These are phyloP conservation scores for Mesocentrotus franciscanus DNA, from an alignment of 53 echinoderm and acorn worm species.

Conservation along the genomic window DNA sequence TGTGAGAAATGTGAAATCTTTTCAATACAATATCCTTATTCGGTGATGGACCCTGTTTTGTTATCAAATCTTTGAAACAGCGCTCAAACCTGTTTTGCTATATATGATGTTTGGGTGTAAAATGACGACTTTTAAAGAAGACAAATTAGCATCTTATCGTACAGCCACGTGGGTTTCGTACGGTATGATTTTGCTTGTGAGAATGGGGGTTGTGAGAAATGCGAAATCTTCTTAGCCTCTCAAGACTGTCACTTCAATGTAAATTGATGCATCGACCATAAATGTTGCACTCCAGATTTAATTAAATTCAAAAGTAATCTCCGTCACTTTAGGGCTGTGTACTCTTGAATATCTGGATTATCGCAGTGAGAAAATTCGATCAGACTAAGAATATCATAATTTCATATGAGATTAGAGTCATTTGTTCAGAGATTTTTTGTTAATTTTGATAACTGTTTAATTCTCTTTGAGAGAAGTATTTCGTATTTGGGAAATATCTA, in stretches of 20 bases:
- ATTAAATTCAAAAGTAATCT: constrained; percentile 33
- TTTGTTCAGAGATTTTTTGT: no score
- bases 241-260: constrained; percentile 1
- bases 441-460: no score
- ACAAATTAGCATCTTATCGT: not conserved
- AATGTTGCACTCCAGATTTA: constrained; percentile 39
- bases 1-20: no score
- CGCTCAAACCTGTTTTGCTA: not conserved
- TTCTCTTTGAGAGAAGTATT: no score
- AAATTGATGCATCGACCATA: constrained; percentile 45
- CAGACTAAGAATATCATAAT: not conserved
- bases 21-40: not conserved
- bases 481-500: no score
- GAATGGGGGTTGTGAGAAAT: not conserved
- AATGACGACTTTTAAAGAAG: not conserved
- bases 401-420: not conserved
- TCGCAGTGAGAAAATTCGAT: not conserved
- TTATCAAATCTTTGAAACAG: not conserved
- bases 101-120: not conserved
- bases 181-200: not conserved
- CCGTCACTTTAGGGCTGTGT: not conserved
- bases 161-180: not conserved
- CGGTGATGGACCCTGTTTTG: not conserved
- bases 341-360: not conserved
- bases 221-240: not conserved